Conservation (phyloP, 2,888 invertebrate species). For the Cheilosia pagana region DNA sequence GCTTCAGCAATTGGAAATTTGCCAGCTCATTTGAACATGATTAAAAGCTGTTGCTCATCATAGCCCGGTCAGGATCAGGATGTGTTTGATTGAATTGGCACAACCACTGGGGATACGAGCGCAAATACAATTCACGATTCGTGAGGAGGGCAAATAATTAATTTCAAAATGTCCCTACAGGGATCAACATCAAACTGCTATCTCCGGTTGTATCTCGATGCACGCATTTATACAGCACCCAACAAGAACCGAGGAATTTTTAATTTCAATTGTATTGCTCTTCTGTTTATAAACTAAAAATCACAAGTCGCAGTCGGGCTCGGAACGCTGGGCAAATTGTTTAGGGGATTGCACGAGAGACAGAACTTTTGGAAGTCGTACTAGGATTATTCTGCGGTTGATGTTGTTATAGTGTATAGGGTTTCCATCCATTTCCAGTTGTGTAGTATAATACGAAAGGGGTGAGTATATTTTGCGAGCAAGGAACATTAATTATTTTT, state of each 20-base stretch:
- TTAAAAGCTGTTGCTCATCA: conserved; percentile 56
- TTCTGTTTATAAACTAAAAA: conserved; percentile 63
- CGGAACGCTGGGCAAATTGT: conserved; percentile 25
- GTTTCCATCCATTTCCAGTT: conserved; percentile 6
- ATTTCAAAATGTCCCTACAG: conserved; percentile 50
- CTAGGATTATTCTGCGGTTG: conserved; percentile 58
- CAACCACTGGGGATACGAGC: background rate
- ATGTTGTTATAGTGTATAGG: conserved; percentile 32
- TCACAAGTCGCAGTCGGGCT: conserved; percentile 44
- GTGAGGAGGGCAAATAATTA: conserved; percentile 52
- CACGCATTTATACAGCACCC: background rate
- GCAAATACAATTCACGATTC: conserved; percentile 1
- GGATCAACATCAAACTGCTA: conserved; percentile 29
- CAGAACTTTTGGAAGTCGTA: conserved; percentile 57
- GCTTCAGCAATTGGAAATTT: conserved; percentile 42
- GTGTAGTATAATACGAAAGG: background rate
- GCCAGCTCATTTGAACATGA: conserved; percentile 55
- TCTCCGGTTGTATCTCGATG: background rate
- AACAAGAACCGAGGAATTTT: conserved; percentile 54
- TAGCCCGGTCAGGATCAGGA: conserved; percentile 1
- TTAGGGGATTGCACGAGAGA: conserved; percentile 34
- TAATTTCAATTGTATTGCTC: conserved; percentile 48
- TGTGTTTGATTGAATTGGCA: conserved; percentile 55
- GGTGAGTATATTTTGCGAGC: conserved; percentile 23
- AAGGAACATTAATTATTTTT: conserved; percentile 70